These are phyloP conservation scores for Dryomyza anilis DNA, from an alignment of 2,888 invertebrate genomes.

Conservation along the genomic window DNA sequence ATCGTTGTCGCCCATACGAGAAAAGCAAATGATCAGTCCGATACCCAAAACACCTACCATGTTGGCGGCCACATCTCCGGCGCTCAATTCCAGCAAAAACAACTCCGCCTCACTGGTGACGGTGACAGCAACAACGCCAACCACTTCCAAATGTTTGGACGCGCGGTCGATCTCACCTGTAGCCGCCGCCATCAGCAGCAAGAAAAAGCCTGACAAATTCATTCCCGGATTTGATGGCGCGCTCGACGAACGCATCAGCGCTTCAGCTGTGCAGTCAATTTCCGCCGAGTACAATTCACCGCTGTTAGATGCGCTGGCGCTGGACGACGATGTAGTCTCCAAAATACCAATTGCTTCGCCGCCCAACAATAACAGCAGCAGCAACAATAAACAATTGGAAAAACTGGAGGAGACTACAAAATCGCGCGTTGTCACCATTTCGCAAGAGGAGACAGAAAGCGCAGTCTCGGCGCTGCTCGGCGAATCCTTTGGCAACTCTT, in stretches of 20 bases:
- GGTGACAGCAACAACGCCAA: constrained; percentile 39
- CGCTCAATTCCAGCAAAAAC: constrained; percentile 29
- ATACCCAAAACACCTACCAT: constrained; percentile 65
- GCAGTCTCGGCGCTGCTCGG: constrained; percentile 87
- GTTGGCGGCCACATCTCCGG: constrained; percentile 35
- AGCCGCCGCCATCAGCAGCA: constrained; percentile 49
- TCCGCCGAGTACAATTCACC: constrained; percentile 65
- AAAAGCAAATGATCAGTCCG: constrained; percentile 63
- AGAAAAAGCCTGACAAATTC: constrained; percentile 67
- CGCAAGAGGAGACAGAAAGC: constrained; percentile 91
- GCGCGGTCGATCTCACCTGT: constrained; percentile 40
- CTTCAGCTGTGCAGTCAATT: constrained; percentile 81
- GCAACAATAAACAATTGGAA: constrained; percentile 64
- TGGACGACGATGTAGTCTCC: too few relatives aligned
- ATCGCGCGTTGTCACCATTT: constrained; percentile 77
- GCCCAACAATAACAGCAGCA: constrained; percentile 57
- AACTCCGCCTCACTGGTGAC: constrained; percentile 38
- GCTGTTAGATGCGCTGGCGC: constrained; percentile 56
- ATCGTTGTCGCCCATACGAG: constrained; percentile 53
- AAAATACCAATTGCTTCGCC: constrained; percentile 59
- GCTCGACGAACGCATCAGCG: constrained; percentile 74
- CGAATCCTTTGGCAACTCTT: constrained; percentile 78
- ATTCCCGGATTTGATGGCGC: constrained; percentile 73
- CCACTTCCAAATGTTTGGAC: constrained; percentile 26
- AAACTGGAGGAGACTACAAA: constrained; percentile 73